Evolutionary conservation across 2,797 vertebrate species (phyloP).

Genomic region (Protosalanx chinensis): DNA sequence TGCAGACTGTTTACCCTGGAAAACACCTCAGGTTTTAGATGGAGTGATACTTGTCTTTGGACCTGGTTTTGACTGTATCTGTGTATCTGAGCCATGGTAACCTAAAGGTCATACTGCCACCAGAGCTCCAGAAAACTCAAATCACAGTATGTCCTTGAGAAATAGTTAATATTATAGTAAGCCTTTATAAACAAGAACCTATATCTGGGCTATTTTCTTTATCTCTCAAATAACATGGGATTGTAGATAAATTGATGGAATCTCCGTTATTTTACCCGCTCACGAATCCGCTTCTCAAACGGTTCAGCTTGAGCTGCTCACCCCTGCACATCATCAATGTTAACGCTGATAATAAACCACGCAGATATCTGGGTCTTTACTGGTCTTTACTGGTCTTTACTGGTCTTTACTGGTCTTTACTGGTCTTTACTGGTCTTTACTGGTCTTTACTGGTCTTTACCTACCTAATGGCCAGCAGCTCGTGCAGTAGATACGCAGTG

Average conservation of each 20-base stretch:
- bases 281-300: conserved; percentile 56
- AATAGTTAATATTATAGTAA: neutral
- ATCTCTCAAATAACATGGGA: no score
- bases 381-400: neutral
- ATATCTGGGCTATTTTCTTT: no score
- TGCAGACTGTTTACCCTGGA: no score
- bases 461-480: conserved; percentile 92
- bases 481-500: conserved; percentile 93
- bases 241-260: neutral
- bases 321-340: conserved; percentile 26
- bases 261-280: conserved; percentile 53
- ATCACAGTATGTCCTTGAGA: conserved; percentile 54
- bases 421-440: neutral
- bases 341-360: conserved; percentile 11
- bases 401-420: neutral
- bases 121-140: conserved; percentile 1
- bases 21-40: neutral
- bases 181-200: no score
- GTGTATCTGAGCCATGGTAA: neutral
- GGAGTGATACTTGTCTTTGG: neutral
- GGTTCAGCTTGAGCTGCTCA: conserved; percentile 24
- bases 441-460: neutral
- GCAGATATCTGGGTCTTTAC: conserved; percentile 1
- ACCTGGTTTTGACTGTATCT: neutral
- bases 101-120: conserved; percentile 35